Base-by-base conservation (phyloP, 1,140 invertebrate genomes). In the Helicoverpa armigera region DNA sequence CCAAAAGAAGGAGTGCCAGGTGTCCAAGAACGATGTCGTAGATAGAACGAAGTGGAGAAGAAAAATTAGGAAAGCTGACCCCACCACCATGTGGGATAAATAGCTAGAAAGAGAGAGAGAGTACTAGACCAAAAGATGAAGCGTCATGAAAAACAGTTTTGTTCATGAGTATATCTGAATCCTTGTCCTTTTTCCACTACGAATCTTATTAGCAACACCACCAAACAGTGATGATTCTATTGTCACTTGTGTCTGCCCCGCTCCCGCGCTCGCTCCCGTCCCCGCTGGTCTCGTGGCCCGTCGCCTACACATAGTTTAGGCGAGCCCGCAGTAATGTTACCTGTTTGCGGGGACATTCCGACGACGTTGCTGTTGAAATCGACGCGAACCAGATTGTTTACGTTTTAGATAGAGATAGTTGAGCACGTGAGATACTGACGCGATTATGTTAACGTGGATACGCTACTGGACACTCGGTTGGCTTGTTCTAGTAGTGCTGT, bases 391-490 rank as follows among this genome's bases (percentile, higher is more conserved):
- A 91, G 88, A 90, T 89, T 90, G 90, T 91, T 91, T 91, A 91
- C 87, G 89, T 90, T 90, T 89, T 79, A 88, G 87, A 89, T 91
- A 89, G 84, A 89, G 88, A 91, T 91, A 91, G 86, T 84, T 88
- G 87, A 88, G 88, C 84, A 81, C 84, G 86, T 83, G 85, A 79
- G 83, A 83, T 86, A 80, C 74, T 58, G 80, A 14, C 18, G 50
- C 51, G 80, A 53, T 84, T 18, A 73, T 18, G 14, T 65, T 83
- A 82, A 60, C 69, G 58, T 89, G 85, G 89, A 87, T 76, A 87
- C 53, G 81, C 69, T 72, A 72, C 69, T 69, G 35, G 35, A 43
- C 35, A 43, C 35, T 9, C 35, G 35, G 5, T 43, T 43, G 1
- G 5, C 35, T 5, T 43, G 5, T 9, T 43, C 35, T 0, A 43